These are phyloP conservation scores for Prochilodus magdalenae DNA, from an alignment of 2,113 vertebrate genomes.

Conservation along the genomic window DNA sequence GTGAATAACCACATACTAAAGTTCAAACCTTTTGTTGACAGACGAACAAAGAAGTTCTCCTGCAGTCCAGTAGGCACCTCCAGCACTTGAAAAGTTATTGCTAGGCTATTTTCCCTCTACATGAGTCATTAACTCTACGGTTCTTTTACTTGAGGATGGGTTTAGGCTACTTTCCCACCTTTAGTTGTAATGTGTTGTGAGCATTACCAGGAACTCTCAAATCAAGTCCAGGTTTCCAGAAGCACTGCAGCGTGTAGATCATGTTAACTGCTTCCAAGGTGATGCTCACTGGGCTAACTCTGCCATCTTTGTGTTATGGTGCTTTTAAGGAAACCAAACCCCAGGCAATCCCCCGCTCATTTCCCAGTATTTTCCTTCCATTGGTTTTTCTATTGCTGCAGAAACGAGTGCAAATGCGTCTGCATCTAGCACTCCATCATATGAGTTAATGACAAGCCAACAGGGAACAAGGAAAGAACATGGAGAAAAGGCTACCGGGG, in stretches of 20 bases:
- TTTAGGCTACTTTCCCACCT: not conserved
- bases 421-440: conserved; percentile 1
- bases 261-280: not conserved
- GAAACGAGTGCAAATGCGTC: not conserved
- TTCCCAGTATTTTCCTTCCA: not conserved
- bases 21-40: too few relatives aligned
- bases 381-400: conserved; percentile 9
- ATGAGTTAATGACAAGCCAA: conserved; percentile 43
- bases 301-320: not conserved
- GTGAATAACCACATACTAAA: too few relatives aligned
- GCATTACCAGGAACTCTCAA: not conserved
- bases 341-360: not conserved
- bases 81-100: too few relatives aligned
- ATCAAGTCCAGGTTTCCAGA: not conserved
- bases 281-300: not conserved
- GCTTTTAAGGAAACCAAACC: not conserved
- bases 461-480: conserved; percentile 5
- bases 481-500: conserved; percentile 13
- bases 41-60: too few relatives aligned
- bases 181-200: not conserved
- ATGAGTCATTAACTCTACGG: too few relatives aligned
- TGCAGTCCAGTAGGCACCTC: too few relatives aligned
- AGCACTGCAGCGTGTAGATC: not conserved
- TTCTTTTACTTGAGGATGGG: not conserved
- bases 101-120: too few relatives aligned